phyloP scores from a whole-genome alignment of 2,797 vertebrate species.

The Acanthurus tractus region DNA sequence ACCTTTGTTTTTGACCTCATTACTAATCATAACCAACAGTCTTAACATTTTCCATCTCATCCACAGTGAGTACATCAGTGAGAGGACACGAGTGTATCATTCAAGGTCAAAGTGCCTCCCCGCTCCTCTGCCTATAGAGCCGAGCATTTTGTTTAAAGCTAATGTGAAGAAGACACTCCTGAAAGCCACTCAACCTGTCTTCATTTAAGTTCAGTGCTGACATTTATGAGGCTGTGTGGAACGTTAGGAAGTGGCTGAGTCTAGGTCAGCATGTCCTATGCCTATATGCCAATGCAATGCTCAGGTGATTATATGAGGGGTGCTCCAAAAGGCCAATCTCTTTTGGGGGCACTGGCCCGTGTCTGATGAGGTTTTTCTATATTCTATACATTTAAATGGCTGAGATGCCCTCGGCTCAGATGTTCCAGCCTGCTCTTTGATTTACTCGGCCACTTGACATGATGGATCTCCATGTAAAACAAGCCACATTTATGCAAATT shows the following conservation, averaged over 20 bases:
- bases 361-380: slow-evolving; percentile 87
- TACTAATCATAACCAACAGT: slow-evolving; percentile 9
- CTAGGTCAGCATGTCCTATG: slow-evolving; percentile 81
- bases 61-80: slow-evolving; percentile 27
- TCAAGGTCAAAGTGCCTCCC: slow-evolving; percentile 74
- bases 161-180: slow-evolving; percentile 77
- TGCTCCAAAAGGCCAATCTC: slow-evolving; percentile 82
- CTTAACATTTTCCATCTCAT: slow-evolving; percentile 47
- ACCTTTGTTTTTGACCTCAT: slow-evolving; percentile 15
- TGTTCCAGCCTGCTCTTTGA: slow-evolving; percentile 67
- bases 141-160: slow-evolving; percentile 77
- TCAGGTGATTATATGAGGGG: slow-evolving; percentile 83
- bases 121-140: slow-evolving; percentile 42
- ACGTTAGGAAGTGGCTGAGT: slow-evolving; percentile 59
- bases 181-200: slow-evolving; percentile 81
- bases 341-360: slow-evolving; percentile 81
- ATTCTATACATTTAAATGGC: slow-evolving; percentile 89
- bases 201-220: slow-evolving; percentile 82
- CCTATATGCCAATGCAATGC: slow-evolving; percentile 76
- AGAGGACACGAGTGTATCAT: slow-evolving; percentile 46
- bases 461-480: slow-evolving; percentile 78
- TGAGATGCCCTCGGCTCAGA: slow-evolving; percentile 70
- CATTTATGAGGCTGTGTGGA: slow-evolving; percentile 81
- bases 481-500: slow-evolving; percentile 75
- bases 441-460: slow-evolving; percentile 79